phyloP scores from a whole-genome alignment of 2,113 vertebrate genomes.

The Circaetus cinerascens region DNA sequence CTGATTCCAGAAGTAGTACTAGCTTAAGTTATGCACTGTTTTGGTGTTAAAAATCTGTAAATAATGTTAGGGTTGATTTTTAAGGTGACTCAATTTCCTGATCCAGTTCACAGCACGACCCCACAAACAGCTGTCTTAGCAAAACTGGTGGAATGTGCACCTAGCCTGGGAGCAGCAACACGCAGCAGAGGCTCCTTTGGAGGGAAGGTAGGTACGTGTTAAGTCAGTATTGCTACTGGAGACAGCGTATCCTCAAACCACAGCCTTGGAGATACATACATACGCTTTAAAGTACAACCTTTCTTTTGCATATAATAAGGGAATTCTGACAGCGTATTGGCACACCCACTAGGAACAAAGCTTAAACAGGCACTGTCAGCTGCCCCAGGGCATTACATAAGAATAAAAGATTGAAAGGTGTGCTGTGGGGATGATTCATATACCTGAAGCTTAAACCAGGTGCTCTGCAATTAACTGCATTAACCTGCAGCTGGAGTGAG shows the following conservation, averaged over 20 bases:
- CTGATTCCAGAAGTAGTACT: background rate
- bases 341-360: slow-evolving; percentile 31
- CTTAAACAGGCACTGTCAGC: background rate
- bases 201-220: background rate
- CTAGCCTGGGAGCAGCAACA: background rate
- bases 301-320: background rate
- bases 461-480: slow-evolving; percentile 39
- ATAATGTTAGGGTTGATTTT: background rate
- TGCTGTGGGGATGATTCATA: slow-evolving; percentile 54
- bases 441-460: slow-evolving; percentile 40
- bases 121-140: background rate
- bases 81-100: background rate
- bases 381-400: background rate
- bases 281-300: background rate
- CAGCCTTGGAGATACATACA: background rate
- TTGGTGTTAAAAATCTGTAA: background rate
- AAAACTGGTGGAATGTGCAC: background rate
- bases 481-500: slow-evolving; percentile 42
- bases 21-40: background rate
- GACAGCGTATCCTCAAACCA: background rate
- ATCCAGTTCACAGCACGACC: background rate
- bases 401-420: background rate
- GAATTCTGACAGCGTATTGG: background rate
- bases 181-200: background rate
- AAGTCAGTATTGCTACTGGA: background rate